phyloP scores from a whole-genome alignment of 2,113 vertebrate species.

The Clupea harengus region DNA sequence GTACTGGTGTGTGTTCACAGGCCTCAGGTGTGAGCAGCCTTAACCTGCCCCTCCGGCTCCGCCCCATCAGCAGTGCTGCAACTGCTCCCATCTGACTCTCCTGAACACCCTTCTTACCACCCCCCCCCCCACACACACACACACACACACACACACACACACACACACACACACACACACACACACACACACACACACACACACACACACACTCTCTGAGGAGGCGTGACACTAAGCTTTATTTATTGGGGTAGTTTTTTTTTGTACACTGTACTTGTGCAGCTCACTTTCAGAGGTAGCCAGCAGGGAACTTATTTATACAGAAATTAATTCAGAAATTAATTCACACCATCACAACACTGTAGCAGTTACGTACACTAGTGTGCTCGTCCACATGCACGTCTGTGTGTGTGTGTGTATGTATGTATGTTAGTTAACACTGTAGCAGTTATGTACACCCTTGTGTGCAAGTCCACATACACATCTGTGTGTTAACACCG shows the following conservation, averaged over 20 bases:
- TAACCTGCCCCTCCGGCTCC: too few species aligned
- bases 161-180: too few species aligned
- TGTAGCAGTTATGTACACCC: not conserved
- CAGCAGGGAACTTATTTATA: not conserved
- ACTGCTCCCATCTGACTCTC: too few species aligned
- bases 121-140: too few species aligned
- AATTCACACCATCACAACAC: not conserved
- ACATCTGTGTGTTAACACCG: not conserved
- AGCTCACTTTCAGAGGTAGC: slow-evolving; percentile 31
- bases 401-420: not conserved
- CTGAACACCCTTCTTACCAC: too few species aligned
- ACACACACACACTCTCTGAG: too few species aligned
- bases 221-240: slow-evolving; percentile 70
- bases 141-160: too few species aligned
- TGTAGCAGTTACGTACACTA: too few species aligned
- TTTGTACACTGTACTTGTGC: slow-evolving; percentile 59
- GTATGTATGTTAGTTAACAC: not conserved
- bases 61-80: too few species aligned
- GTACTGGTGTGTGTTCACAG: too few species aligned
- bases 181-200: too few species aligned
- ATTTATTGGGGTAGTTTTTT: slow-evolving; percentile 69
- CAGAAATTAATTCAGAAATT: not conserved
- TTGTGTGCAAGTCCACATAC: not conserved
- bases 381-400: not conserved
- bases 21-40: too few species aligned